Base-by-base conservation (phyloP, 2,797 vertebrate genomes). In the Sebastes melanostomus region DNA sequence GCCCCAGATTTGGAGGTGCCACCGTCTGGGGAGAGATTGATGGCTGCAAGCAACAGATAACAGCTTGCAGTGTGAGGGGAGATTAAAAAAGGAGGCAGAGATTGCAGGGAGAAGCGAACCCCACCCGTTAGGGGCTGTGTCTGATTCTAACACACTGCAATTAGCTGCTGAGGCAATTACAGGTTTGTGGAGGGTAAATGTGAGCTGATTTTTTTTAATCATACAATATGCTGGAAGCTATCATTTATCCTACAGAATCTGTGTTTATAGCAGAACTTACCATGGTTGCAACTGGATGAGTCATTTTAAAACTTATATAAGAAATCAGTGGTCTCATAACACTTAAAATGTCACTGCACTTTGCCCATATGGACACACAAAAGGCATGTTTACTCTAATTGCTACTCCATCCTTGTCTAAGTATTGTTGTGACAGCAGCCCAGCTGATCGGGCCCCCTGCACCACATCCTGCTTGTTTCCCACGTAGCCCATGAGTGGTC, bases 1-100 rank as follows among this genome's bases (percentile, higher is more conserved):
- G 89, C 65, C 79, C 83, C 91, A 93, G 86, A 94, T 94, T 91
- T 92, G 83, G 66, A 92, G 85, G 88, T 91, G 89, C 90, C 91
- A 86, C 88, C 60, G 83, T 93, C 88, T 91, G 88, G 83, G 73
- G 85, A 90, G 83, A 93, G 92, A 95, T 91, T 91, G 86, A 92
- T 93, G 82, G 89, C 90, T 93, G 75, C 59, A 30, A 88, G 91
- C 86, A 87, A 88, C 84, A 93, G 92, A 93, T 90, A 93, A 91
- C 89, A 92, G 90, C 88, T 89, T 91, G 84, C 75, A 83, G 81
- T 76, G 71, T 76, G 83, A 90, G 66, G 77, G 77, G 81, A 89
- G 92, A 91, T 92, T 92, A 79, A 87, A 89, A 87, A 88, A 66
- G 82, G 72, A 85, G 81, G 79, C 82, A 79, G 83, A 89, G 84